Evolutionary conservation across 2,113 vertebrate species (phyloP), one percentile per base, ranked within the genome.

Genomic region (Saiga tatarica): DNA sequence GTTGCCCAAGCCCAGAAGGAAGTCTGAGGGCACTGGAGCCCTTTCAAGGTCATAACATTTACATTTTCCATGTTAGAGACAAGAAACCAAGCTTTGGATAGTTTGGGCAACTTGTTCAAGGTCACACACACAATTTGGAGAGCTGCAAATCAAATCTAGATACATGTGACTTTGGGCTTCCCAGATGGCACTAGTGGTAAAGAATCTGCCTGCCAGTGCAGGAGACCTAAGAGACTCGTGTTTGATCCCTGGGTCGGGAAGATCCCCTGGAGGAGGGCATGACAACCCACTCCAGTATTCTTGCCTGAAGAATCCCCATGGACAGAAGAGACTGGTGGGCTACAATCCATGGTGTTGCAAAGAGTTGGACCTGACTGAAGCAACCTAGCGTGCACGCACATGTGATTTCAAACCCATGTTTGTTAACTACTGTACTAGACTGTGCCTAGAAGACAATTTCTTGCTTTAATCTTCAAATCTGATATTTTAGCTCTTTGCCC

Each of bases 51-150:
- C 30, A 28, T 15, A n/a, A 50, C 21, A 55, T 53, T 85, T 59
- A 2, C 53, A 45, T 33, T 36, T 86, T 86, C 67, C 62, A 45
- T 67, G 86, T 87, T 42, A 47, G 60, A 42, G 47, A 59, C 7
- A 92, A 95, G 87, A 92, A 57, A 67, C 42, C 52, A 74, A 74
- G 82, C 26, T 62, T 76, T 33, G 30, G 23, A 86, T n/a, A 42
- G 50, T 55, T 52, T 17, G 19, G 60, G 19, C 39, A 19, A 76
- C 28, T 92, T 87, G 95, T 60, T n/a, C 23, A 78, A 96, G 26
- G 64, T 52, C 42, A 59, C 15, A n/a, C 10, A 36, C 12, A 42
- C 84, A 53, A 50, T 45, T 60, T 85, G n/a, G 39, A 17, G 25
- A 89, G 67, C 13, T 67, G n/a, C 47, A 83, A n/a, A 67, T 36